Evolutionary conservation across 2,113 vertebrate genomes (phyloP), one percentile per base, ranked within the genome.

Genomic region (Heliornis fulica): DNA sequence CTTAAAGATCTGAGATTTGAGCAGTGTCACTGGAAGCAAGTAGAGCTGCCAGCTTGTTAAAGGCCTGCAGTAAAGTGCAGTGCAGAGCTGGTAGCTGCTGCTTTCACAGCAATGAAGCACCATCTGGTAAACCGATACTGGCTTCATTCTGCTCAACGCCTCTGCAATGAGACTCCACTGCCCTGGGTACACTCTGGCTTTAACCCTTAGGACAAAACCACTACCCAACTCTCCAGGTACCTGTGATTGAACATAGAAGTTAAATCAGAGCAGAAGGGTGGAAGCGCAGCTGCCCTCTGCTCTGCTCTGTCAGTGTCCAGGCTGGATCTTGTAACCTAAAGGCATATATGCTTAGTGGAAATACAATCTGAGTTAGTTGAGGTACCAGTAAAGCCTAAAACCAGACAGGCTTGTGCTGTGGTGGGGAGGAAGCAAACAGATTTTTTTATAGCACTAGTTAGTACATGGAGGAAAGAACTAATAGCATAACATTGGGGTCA

Each of bases 361-460:
- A 70, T 68, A 68, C 56, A 69, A 23, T 38, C 31, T 75, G 72
- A 71, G 63, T 61, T 48, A 86, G 89, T 36, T 86, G 87, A 75
- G 63, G 9, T 82, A 84, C 68, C 56, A 76, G 64, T 84, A 90
- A 94, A 95, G 94, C 69, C 78, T 43, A 80, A 90, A 74, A 36
- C 11, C 75, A 69, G 32, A 36, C 43, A 71, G 56, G 28, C 13
- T 75, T 87, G 63, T 66, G 46, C 84, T 84, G 32, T 1, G 32
- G 13, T 38, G 34, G 22, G 15, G 20, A 34, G 87, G 51, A 83
- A 95, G 74, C 59, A 89, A 83, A 90, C 79, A 38, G 36, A 57
- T 26, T 32, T 77, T 19, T 75, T 50, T 74, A 48, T 60, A 80
- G 48, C 38, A 69, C 14, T 56, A 69, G 31, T 63, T 60, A 61